Percentiles rank a stretch among this genome's conserved stretches.
Conservation (phyloP, 2,888 invertebrate species). For the Tholera decimalis region DNA sequence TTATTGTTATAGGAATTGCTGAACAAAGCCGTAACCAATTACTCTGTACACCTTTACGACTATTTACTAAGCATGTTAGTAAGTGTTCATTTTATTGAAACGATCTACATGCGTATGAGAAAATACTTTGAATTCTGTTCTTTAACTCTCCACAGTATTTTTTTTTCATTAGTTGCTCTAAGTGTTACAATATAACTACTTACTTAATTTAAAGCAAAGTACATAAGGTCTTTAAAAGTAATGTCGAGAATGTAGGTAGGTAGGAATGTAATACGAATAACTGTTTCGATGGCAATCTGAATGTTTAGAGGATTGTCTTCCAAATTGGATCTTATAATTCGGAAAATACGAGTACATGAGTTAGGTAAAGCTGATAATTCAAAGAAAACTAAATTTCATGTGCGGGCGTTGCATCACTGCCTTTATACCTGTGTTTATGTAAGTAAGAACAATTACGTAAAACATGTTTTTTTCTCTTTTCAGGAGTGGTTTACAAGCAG, state of each 20-base stretch:
- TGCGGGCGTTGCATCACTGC: slow-evolving; percentile 52
- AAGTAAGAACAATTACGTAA: slow-evolving; percentile 23
- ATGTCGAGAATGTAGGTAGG: slow-evolving; percentile 39
- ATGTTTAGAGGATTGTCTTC: slow-evolving; percentile 74
- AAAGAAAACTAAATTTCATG: slow-evolving; percentile 1
- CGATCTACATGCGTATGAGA: slow-evolving; percentile 1
- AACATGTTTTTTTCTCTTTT: slow-evolving; percentile 75
- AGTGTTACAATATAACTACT: slow-evolving; percentile 25
- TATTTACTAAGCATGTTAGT: slow-evolving; percentile 22
- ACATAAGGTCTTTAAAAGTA: slow-evolving; percentile 26
- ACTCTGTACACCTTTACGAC: slow-evolving; percentile 17
- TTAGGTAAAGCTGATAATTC: slow-evolving; percentile 9
- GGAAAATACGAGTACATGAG: slow-evolving; percentile 19
- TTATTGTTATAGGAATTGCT: slow-evolving; percentile 43
- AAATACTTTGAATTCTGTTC: not conserved
- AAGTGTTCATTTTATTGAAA: slow-evolving; percentile 36
- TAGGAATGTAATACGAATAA: slow-evolving; percentile 33
- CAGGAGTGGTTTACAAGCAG: slow-evolving; percentile 87
- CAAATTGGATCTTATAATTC: slow-evolving; percentile 73
- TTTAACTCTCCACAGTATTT: slow-evolving; percentile 2
- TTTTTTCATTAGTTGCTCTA: slow-evolving; percentile 12
- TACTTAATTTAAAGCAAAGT: slow-evolving; percentile 35
- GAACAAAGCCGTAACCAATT: slow-evolving; percentile 32
- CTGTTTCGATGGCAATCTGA: slow-evolving; percentile 56
- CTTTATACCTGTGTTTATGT: slow-evolving; percentile 13